Conservation (phyloP, 2,113 vertebrate genomes). For the Oxyruncus cristatus region DNA sequence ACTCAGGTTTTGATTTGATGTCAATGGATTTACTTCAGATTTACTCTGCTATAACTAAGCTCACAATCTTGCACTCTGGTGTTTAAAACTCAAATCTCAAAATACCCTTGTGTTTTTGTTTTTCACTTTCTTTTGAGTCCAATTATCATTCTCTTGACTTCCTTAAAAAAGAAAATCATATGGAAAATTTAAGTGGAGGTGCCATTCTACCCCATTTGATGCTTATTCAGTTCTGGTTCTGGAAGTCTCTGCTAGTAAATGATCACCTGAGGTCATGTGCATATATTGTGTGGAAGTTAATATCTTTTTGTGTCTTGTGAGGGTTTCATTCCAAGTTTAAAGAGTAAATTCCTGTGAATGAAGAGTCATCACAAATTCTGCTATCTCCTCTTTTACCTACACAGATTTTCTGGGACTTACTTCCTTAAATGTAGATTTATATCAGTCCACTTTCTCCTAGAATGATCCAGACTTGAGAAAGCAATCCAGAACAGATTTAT, state of each 20-base stretch:
- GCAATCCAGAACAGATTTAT: not conserved
- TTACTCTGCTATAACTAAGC: not conserved
- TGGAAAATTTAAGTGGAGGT: not conserved
- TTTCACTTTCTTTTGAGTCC: not conserved
- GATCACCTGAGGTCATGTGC: not conserved
- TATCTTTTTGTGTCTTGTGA: not conserved
- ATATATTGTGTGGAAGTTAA: not conserved
- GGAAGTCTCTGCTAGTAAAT: not conserved
- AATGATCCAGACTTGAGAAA: not conserved
- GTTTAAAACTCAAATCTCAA: not conserved
- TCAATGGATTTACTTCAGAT: not conserved
- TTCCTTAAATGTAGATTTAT: not conserved
- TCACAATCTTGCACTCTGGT: not conserved
- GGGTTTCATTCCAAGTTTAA: not conserved
- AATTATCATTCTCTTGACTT: not conserved
- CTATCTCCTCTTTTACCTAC: not conserved
- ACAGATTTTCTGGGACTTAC: not conserved
- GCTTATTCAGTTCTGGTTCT: not conserved
- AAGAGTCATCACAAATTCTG: not conserved
- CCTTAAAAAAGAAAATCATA: not conserved
- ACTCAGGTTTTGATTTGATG: not conserved
- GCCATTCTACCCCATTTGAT: not conserved
- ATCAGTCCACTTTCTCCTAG: not conserved
- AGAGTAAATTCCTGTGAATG: not conserved
- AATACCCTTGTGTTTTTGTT: not conserved